These are phyloP conservation scores for Spicauda simplicius DNA, from an alignment of 2,888 invertebrate species.

Conservation along the genomic window DNA sequence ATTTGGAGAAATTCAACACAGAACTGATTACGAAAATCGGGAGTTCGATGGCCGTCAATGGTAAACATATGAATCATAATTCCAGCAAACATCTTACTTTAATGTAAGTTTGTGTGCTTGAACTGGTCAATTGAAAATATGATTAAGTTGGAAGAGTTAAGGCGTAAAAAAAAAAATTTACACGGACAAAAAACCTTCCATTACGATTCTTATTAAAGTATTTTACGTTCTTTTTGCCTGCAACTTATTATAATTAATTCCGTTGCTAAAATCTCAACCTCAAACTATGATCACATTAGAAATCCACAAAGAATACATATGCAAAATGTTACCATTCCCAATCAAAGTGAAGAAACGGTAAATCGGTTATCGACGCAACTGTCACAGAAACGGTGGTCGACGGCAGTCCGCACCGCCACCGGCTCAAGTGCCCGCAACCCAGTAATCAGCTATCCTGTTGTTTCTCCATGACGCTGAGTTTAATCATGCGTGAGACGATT, in stretches of 20 bases:
- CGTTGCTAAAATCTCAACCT: too few species aligned
- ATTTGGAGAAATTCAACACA: too few species aligned
- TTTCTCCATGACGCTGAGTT: slow-evolving; percentile 55
- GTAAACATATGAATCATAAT: background rate
- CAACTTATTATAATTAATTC: too few species aligned
- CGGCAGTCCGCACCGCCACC: background rate
- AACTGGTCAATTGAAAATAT: too few species aligned
- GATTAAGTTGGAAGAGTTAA: too few species aligned
- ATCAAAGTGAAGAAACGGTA: background rate
- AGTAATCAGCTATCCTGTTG: slow-evolving; percentile 49
- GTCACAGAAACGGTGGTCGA: background rate
- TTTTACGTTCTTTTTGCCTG: too few species aligned
- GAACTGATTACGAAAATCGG: too few species aligned
- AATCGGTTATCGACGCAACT: slow-evolving; percentile 19
- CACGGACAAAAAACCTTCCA: too few species aligned
- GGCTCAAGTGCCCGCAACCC: background rate
- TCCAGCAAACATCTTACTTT: background rate
- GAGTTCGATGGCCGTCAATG: too few species aligned
- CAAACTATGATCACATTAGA: too few species aligned
- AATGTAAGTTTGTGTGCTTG: background rate
- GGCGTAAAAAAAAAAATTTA: too few species aligned
- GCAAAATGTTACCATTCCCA: background rate
- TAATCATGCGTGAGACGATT: slow-evolving; percentile 65
- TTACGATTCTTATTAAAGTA: too few species aligned
- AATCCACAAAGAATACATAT: background rate